These are phyloP conservation scores for Drosophila multiciliata DNA, from an alignment of 2,888 invertebrate genomes.

Conservation along the genomic window DNA sequence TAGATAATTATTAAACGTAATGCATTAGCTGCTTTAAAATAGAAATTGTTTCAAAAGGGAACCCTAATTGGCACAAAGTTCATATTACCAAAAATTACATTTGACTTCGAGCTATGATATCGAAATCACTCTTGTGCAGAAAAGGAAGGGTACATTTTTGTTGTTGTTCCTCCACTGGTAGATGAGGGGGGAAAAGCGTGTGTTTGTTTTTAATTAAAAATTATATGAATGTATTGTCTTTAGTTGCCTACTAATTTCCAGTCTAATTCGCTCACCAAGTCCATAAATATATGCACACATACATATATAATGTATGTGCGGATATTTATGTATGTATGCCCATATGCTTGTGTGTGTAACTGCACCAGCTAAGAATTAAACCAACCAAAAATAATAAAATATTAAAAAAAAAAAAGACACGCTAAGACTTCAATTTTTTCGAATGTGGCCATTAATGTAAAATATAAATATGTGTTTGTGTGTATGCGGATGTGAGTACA, in stretches of 20 bases:
- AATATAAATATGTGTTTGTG: not conserved
- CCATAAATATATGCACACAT: slow-evolving; percentile 13
- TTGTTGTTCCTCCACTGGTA: not conserved
- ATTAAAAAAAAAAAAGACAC: slow-evolving; percentile 6
- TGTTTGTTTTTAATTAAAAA: not conserved
- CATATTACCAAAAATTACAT: not conserved
- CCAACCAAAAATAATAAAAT: slow-evolving; percentile 18
- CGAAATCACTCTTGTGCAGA: not conserved
- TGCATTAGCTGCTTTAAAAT: slow-evolving; percentile 3
- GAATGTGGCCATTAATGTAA: slow-evolving; percentile 36
- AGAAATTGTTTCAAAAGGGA: not conserved
- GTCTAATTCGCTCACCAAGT: slow-evolving; percentile 81
- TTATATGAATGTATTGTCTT: slow-evolving; percentile 7
- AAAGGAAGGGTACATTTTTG: not conserved
- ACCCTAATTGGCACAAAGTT: not conserved
- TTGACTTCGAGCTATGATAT: not conserved
- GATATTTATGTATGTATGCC: slow-evolving; percentile 7
- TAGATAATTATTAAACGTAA: slow-evolving; percentile 34
- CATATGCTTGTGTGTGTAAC: not conserved
- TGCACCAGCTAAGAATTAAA: slow-evolving; percentile 44
- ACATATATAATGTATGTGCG: slow-evolving; percentile 1
- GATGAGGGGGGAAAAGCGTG: not conserved
- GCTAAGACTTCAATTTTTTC: slow-evolving; percentile 50
- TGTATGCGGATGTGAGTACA: slow-evolving; percentile 1
- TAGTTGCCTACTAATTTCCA: slow-evolving; percentile 72